These are phyloP conservation scores for Eremophila alpestris DNA, from an alignment of 2,797 vertebrate genomes.

Conservation along the genomic window DNA sequence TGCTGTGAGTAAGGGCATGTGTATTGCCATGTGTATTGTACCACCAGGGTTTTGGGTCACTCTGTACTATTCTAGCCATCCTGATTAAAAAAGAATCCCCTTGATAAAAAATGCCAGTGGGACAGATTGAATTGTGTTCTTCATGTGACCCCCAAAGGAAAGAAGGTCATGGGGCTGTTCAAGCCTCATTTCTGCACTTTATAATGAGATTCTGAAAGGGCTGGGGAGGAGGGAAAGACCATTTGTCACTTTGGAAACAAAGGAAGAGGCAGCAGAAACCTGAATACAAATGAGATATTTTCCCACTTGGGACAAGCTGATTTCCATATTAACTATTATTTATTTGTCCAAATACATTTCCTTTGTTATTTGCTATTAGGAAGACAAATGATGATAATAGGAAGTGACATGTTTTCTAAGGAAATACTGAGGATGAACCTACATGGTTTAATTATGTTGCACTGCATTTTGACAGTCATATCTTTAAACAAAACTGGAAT, in stretches of 20 bases:
- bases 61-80: neutral
- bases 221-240: constrained; percentile 10
- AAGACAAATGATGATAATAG: neutral
- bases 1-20: constrained; percentile 1
- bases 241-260: constrained; percentile 68
- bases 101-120: constrained; percentile 26
- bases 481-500: constrained; percentile 18
- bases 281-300: constrained; percentile 62
- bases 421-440: neutral
- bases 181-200: constrained; percentile 44
- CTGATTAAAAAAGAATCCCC: neutral
- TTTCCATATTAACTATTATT: constrained; percentile 59
- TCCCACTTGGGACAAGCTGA: constrained; percentile 15
- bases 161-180: neutral
- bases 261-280: constrained; percentile 46
- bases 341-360: constrained; percentile 1
- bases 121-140: constrained; percentile 48
- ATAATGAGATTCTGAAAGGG: constrained; percentile 62
- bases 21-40: neutral
- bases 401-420: neutral
- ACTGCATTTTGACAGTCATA: neutral
- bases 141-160: constrained; percentile 24
- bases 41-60: neutral
- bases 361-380: neutral
- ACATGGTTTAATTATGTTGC: neutral